Base-by-base conservation (phyloP, 2,888 invertebrate species). In the Sminthurides aquaticus region DNA sequence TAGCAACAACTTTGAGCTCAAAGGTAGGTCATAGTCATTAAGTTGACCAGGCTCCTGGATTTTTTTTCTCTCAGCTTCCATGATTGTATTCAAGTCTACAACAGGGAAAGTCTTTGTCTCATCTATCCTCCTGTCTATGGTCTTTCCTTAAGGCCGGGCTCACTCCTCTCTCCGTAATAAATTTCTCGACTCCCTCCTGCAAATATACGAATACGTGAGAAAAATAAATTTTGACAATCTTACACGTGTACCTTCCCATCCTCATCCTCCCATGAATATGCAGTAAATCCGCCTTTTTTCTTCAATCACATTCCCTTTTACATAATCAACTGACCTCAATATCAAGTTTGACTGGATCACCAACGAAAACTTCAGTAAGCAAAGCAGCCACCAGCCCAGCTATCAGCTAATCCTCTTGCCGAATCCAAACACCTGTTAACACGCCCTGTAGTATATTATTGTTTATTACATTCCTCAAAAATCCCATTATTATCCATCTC, bases 1-100 rank as follows among this genome's bases (percentile, higher is more conserved):
- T 52, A 52, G 52, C 52, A 52, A 52, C 52, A 52, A 52, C 52
- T 52, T 52, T 52, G 15, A 52, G 8, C 18, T 22, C 52, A 52
- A 52, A 52, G 52, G 52, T 52, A 52, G 52, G 52, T 52, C 52
- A 52, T 52, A 52, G 52, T 52, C 52, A 52, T 52, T 52, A 52
- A 20, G 52, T 52, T 52, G 52, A 22, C 15, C 20, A 8, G 52
- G 20, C 52, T 52, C 52, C 52, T 15, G 52, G 20, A 52, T 11
- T 34, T 15, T n/a, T n/a, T 11, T 34, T 15, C 43, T 34, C 15
- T 34, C 43, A 34, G 43, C 43, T 34, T 34, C 43, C 5, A 34
- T n/a, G n/a, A n/a, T n/a, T n/a, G n/a, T n/a, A n/a, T n/a, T n/a
- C n/a, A n/a, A n/a, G n/a, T n/a, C n/a, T n/a, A n/a, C n/a, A n/a